phyloP scores from a whole-genome alignment of 2,113 vertebrate genomes.

The Etia nguti region DNA sequence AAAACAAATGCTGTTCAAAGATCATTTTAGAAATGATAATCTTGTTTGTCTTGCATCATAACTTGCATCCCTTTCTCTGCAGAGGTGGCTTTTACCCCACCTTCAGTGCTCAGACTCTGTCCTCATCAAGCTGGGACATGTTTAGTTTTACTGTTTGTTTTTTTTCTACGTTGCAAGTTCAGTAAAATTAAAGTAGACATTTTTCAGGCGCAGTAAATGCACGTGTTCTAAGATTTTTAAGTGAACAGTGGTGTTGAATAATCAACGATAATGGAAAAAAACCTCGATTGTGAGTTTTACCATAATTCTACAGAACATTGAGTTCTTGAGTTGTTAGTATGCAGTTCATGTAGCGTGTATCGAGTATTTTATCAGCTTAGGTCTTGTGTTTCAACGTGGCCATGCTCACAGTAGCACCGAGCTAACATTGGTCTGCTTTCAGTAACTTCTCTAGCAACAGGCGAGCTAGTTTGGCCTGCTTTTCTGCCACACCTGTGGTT shows the following conservation, averaged over 20 bases:
- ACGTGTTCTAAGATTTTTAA: background rate
- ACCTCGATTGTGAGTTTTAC: background rate
- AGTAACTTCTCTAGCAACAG: background rate
- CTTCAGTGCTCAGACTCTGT: background rate
- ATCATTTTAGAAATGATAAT: background rate
- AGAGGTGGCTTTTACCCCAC: background rate
- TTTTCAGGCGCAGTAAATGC: background rate
- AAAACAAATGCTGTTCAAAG: background rate
- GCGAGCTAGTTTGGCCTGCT: constrained; percentile 30
- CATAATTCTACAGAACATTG: background rate
- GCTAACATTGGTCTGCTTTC: background rate
- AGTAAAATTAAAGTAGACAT: background rate
- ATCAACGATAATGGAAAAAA: background rate
- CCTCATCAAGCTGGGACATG: background rate
- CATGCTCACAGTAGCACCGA: background rate
- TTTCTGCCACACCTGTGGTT: background rate
- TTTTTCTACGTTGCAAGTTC: background rate
- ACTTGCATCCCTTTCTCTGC: accelerated
- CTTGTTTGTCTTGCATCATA: background rate
- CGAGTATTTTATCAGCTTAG: background rate
- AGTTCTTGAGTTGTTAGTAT: background rate
- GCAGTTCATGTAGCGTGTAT: accelerated
- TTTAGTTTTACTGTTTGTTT: accelerated
- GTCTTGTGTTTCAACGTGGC: background rate
- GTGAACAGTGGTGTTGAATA: background rate